Evolutionary conservation across 1,140 invertebrate species (phyloP).

Genomic region (Sitophilus oryzae): DNA sequence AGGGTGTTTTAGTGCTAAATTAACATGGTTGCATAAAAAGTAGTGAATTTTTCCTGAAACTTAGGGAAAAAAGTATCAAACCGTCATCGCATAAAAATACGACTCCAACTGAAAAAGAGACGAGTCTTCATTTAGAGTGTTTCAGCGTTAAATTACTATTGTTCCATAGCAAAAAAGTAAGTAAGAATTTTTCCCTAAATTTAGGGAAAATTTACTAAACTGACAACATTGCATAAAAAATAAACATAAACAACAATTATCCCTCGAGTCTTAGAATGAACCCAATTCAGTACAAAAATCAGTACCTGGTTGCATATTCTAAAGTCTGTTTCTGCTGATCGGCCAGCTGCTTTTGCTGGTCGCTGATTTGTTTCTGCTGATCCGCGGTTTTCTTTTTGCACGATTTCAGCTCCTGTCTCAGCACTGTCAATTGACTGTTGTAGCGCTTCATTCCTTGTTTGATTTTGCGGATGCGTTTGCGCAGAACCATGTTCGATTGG

Average conservation of each 20-base stretch:
- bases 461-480: conserved; percentile 78
- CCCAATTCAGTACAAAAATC: neutral
- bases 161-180: too few species aligned
- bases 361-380: conserved; percentile 75
- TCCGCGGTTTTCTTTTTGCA: conserved; percentile 75
- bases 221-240: neutral
- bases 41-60: too few species aligned
- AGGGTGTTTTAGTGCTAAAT: too few species aligned
- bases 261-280: neutral
- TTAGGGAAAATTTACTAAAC: too few species aligned
- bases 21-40: too few species aligned
- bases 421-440: conserved; percentile 67
- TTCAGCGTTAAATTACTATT: too few species aligned
- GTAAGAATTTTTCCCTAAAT: too few species aligned
- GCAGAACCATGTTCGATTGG: conserved; percentile 75
- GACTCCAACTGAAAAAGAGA: too few species aligned
- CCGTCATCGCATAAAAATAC: too few species aligned
- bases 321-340: conserved; percentile 70
- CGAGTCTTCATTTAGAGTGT: too few species aligned
- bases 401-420: conserved; percentile 67
- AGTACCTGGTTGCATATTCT: conserved; percentile 61
- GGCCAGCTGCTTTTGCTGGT: conserved; percentile 71
- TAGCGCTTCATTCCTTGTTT: conserved; percentile 85
- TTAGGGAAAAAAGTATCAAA: too few species aligned
- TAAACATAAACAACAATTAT: too few species aligned